Evolutionary conservation across 1,140 invertebrate species (phyloP), one percentile per base, ranked within the genome.

Genomic region (Pseudomyrmex cubaensis): DNA sequence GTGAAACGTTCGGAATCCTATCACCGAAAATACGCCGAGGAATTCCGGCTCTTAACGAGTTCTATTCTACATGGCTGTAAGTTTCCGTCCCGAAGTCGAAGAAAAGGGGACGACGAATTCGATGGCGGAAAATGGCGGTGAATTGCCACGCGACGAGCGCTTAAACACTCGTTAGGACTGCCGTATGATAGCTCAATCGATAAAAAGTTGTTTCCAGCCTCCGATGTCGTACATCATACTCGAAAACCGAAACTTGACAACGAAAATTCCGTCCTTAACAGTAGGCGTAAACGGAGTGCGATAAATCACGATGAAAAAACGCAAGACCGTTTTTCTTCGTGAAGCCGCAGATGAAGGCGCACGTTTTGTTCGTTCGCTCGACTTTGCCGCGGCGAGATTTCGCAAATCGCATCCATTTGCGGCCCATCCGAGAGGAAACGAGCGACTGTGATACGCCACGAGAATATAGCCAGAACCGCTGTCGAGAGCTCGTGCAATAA

Each of bases 241-340:
- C 86, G 86, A 87, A 35, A 87, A 87, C 76, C 86, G 85, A 87
- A 87, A 87, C 86, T 35, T 87, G 86, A 87, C 86, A 87, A 87
- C 67, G 76, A 87, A 35, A 87, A 87, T 73, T 85, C 80, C 56
- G 44, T 22, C 50, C 57, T 67, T 64, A 74, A 82, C 78, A 62
- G 56, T 84, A 57, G 72, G 67, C 86, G 82, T 84, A 35, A 35
- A 78, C 72, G 73, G 73, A 52, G 73, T 50, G 82, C 63, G 83
- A 87, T 87, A 87, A 87, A 87, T 87, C 85, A 87, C 82, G 67
- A 72, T 63, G 78, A 87, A 84, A 78, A 82, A 70, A 56, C 73
- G 15, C 72, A 54, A 54, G 57, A 63, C 61, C 74, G 63, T 86
- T 86, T 66, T 46, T 64, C 66, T 74, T 67, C 50, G 57, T 25